Base-by-base conservation (phyloP, 2,797 vertebrate genomes). In the Cynopterus sphinx region DNA sequence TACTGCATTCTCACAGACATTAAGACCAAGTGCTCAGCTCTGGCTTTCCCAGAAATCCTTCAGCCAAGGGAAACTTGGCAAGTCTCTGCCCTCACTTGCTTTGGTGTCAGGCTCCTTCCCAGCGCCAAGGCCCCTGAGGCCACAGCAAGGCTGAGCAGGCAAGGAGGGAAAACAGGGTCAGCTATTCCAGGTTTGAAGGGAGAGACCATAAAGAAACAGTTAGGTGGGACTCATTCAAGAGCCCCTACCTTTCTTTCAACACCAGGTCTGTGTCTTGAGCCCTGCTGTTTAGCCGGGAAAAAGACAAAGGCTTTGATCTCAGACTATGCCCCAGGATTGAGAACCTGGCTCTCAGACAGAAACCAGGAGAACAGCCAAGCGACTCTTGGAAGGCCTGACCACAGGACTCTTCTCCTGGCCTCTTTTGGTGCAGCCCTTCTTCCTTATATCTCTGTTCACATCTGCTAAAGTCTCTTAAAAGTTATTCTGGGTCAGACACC, bases 391-490 rank as follows among this genome's bases (percentile, higher is more conserved):
- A 73, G 53, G 28, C 8, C 77, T 31, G 24, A 9, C 2, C 9
- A 36, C 11, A 75, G 36, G 61, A 6, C 31, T 59, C 43, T 68
- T 53, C 46, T 51, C 43, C 19, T 43, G 57, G 26, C 33, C n/a
- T 74, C 49, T 41, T 6, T 39, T 4, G 36, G 16, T 33, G 36
- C 24, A 28, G n/a, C 39, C 15, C 9, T 36, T 31, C 12, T 55
- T 89, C 31, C 41, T 91, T 71, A 13, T 51, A 2, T 46, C 51
- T 77, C 92, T 53, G 55, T 39, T 53, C 6, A 5, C 15, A 5
- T 86, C 92, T 90, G 55, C 87, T 51, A 19, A 55, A 73, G 39
- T 49, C 51, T 90, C 83, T 91, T 91, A 46, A 74, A 93, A 78
- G 67, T 88, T 53, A 74, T 46, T 2, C 2, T 39, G 71, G 84